Evolutionary conservation across 35 echinoderm and acorn worm genomes (phyloP).

Genomic region (Stichopus chloronotus): DNA sequence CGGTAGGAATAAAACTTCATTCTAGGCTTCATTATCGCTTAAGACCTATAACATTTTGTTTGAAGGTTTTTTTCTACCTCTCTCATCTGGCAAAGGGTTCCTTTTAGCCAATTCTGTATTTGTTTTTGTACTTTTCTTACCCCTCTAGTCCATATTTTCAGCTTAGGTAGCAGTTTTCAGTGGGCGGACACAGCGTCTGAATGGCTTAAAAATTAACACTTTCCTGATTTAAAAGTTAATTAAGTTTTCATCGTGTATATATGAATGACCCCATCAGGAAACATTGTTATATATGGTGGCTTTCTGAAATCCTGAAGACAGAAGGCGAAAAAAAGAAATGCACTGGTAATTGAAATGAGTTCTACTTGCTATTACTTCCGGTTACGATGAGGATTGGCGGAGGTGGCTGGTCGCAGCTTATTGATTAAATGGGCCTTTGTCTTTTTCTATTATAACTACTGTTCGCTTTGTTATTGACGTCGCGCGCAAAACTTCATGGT

Average conservation of each 20-base stretch:
- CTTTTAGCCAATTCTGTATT: too few species aligned
- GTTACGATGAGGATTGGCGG: background rate
- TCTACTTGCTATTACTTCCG: slow-evolving; percentile 26
- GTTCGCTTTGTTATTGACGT: slow-evolving; percentile 28
- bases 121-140: too few species aligned
- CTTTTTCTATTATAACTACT: background rate
- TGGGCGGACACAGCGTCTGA: background rate
- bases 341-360: slow-evolving; percentile 5
- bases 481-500: background rate
- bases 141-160: too few species aligned
- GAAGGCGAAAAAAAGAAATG: slow-evolving; percentile 3
- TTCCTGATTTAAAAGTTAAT: slow-evolving; percentile 47
- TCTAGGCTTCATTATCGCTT: slow-evolving; percentile 9
- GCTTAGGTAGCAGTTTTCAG: too few species aligned
- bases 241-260: slow-evolving; percentile 17
- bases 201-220: slow-evolving; percentile 32
- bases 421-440: slow-evolving; percentile 42
- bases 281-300: background rate
- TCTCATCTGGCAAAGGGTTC: too few species aligned
- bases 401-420: background rate
- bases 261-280: slow-evolving; percentile 11
- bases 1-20: slow-evolving; percentile 49
- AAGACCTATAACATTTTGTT: slow-evolving; percentile 52
- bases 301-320: too few species aligned
- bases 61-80: background rate